Conservation (phyloP, 2,113 vertebrate genomes). For the Phalacrocorax brasilianus region DNA sequence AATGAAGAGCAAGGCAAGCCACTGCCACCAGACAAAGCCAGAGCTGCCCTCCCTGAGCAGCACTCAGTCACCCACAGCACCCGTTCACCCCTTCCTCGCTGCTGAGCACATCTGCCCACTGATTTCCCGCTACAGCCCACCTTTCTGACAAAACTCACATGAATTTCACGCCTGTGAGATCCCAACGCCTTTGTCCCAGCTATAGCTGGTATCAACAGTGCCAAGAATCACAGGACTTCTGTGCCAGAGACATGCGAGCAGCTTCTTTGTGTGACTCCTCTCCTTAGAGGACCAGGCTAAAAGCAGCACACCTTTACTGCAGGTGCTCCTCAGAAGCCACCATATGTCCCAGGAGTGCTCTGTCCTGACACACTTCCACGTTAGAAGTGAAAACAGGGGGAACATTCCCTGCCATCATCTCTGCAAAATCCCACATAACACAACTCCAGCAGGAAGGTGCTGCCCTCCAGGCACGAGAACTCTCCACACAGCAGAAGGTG, state of each 20-base stretch:
- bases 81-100: rapidly evolving
- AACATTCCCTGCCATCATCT: background rate
- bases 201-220: too few relatives aligned
- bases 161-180: rapidly evolving
- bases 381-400: background rate
- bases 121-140: background rate
- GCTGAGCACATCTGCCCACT: rapidly evolving
- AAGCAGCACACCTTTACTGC: background rate
- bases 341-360: rapidly evolving
- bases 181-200: background rate
- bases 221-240: background rate
- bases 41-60: background rate
- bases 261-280: rapidly evolving
- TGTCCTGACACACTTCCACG: rapidly evolving
- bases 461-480: background rate
- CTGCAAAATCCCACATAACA: background rate
- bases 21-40: background rate
- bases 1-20: background rate
- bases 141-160: rapidly evolving
- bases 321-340: background rate
- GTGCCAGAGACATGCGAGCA: rapidly evolving
- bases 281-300: background rate
- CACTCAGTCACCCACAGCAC: background rate
- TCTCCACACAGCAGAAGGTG: background rate
- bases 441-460: background rate